phyloP scores from a whole-genome alignment of 2,113 vertebrate species.

The Pholis gunnellus region DNA sequence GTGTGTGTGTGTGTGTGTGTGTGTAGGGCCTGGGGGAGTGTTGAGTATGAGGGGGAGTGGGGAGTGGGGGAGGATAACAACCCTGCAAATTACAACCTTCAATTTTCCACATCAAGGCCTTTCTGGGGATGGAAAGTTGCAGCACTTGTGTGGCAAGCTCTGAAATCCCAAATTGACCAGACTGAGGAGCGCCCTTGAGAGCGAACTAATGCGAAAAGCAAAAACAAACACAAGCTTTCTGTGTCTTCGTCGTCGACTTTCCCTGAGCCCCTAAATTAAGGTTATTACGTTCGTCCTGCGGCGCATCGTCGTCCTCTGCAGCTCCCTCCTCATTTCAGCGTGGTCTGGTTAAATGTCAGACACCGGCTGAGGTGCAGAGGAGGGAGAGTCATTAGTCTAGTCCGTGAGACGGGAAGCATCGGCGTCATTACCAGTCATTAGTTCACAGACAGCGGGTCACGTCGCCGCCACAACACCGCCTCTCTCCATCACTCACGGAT shows the following conservation, averaged over 20 bases:
- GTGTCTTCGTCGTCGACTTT: constrained; percentile 3
- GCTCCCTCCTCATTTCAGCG: constrained; percentile 15
- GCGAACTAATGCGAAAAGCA: constrained; percentile 12
- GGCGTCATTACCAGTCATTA: constrained; percentile 70
- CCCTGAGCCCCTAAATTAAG: not conserved
- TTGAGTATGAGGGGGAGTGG: constrained; percentile 19
- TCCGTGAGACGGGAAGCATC: constrained; percentile 58
- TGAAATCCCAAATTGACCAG: constrained; percentile 37
- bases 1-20: constrained; percentile 24
- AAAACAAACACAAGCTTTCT: constrained; percentile 33
- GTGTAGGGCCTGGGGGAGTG: constrained; percentile 14
- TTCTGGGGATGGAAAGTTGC: constrained; percentile 39
- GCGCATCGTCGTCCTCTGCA: not conserved
- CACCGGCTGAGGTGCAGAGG: constrained; percentile 48
- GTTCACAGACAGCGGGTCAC: constrained; percentile 54
- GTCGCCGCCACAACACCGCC: constrained; percentile 7
- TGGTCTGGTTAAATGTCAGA: constrained; percentile 65
- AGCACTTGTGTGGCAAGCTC: constrained; percentile 22
- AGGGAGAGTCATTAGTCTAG: constrained; percentile 56
- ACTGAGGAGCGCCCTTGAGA: constrained; percentile 48
- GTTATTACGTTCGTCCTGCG: constrained; percentile 8
- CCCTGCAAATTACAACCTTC: constrained; percentile 65
- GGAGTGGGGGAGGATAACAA: constrained; percentile 43
- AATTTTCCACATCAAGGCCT: constrained; percentile 73
- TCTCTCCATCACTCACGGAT: constrained; percentile 42